Evolutionary conservation across 2,113 vertebrate species (phyloP).

Genomic region (Chaetodon auriga): DNA sequence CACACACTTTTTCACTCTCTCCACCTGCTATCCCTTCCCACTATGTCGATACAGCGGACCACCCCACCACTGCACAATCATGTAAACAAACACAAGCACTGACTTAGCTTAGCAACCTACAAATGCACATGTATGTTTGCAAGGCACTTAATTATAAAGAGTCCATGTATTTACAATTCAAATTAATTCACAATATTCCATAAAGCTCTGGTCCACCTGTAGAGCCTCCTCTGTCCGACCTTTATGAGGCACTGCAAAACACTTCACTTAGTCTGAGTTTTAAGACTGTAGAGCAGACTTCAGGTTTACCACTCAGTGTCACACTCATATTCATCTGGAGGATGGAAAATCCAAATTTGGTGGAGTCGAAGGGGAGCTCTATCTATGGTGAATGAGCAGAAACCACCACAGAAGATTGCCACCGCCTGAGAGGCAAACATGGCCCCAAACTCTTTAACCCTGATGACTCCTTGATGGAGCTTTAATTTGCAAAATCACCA

Average conservation of each 20-base stretch:
- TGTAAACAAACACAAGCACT: slow-evolving; percentile 26
- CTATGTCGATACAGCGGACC: slow-evolving; percentile 15
- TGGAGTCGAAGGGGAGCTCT: slow-evolving; percentile 8
- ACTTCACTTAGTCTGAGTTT: slow-evolving; percentile 34
- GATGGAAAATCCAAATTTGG: slow-evolving; percentile 19
- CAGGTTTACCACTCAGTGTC: slow-evolving; percentile 25
- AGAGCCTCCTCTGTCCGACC: slow-evolving; percentile 13
- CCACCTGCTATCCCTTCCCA: slow-evolving; percentile 61
- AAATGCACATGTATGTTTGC: slow-evolving; percentile 52
- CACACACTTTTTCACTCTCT: slow-evolving; percentile 15
- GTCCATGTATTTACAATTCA: slow-evolving; percentile 57
- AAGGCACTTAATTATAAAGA: slow-evolving; percentile 53
- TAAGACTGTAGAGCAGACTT: slow-evolving; percentile 15
- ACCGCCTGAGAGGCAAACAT: slow-evolving; percentile 8
- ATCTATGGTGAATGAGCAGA: background rate
- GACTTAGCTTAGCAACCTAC: slow-evolving; percentile 27
- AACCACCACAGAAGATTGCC: background rate
- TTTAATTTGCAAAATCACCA: slow-evolving; percentile 24
- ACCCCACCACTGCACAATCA: background rate
- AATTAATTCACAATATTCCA: slow-evolving; percentile 50
- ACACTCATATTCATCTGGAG: slow-evolving; percentile 33
- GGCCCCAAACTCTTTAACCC: slow-evolving; percentile 11
- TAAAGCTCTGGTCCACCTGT: slow-evolving; percentile 8
- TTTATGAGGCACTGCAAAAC: slow-evolving; percentile 36
- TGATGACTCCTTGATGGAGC: slow-evolving; percentile 12